Evolutionary conservation across 2,797 vertebrate genomes (phyloP).

Genomic region (Crenichthys baileyi): DNA sequence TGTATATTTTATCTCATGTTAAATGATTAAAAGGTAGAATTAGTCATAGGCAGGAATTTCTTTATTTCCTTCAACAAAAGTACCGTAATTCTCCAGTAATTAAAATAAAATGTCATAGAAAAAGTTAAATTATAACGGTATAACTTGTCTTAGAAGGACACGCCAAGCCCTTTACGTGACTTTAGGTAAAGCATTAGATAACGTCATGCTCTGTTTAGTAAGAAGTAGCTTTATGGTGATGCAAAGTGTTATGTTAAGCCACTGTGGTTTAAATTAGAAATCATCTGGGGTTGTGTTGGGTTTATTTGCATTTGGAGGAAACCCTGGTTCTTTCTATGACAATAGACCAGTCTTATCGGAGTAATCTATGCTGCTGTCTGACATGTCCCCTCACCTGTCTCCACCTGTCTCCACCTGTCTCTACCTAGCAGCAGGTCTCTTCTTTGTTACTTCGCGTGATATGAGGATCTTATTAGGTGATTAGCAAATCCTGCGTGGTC

Average conservation of each 20-base stretch:
- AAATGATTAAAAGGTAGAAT: not conserved
- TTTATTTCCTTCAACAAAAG: not conserved
- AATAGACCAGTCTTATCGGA: not conserved
- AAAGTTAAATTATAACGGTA: not conserved
- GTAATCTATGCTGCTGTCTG: constrained; percentile 31
- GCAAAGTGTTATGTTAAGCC: not conserved
- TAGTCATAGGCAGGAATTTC: not conserved
- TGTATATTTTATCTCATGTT: not conserved
- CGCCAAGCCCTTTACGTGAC: not conserved
- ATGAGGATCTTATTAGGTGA: constrained; percentile 59
- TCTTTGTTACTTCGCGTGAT: constrained; percentile 11
- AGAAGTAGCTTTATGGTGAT: not conserved
- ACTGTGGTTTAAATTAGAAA: not conserved
- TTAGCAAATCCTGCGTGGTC: constrained; percentile 57
- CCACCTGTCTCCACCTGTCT: not conserved
- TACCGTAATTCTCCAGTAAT: not conserved
- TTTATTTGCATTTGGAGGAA: not conserved
- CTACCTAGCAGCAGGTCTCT: constrained; percentile 6
- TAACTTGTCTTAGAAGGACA: not conserved
- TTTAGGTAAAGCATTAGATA: too few species aligned
- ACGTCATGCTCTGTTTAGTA: not conserved
- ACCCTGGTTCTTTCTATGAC: not conserved
- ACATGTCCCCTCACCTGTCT: constrained; percentile 19
- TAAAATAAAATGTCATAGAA: not conserved
- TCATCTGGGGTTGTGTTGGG: not conserved